Evolutionary conservation across 2,113 vertebrate species (phyloP), one percentile per base, ranked within the genome.

Genomic region (Motacilla alba): DNA sequence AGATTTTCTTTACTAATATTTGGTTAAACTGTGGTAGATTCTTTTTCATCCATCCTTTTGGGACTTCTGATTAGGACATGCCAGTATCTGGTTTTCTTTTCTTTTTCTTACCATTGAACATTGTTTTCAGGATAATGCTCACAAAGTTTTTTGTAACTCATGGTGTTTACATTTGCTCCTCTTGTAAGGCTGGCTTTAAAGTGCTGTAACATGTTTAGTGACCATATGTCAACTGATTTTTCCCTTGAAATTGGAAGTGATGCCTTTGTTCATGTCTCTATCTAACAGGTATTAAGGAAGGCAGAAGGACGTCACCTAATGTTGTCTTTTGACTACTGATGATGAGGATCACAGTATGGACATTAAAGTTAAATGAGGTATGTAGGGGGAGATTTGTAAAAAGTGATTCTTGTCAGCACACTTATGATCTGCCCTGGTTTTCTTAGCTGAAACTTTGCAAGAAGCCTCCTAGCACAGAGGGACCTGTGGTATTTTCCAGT

Each of bases 41-140:
- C 2, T 12, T 81, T 87, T 82, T 58, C 31, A 62, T 18, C 7
- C 3, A 27, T 27, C 12, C 4, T 78, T 90, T 81, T 69, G 37
- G 43, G 14, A 44, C 3, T 74, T 64, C 31, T 67, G 11, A 37
- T 66, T 58, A 47, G 7, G 14, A 47, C 14, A 47, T 49, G 24
- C 4, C 15, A 44, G 3, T 43, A 39, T 7, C 3, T 53, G 2
- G 28, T 31, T n/a, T 6, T 56, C 5, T 14, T 1, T 63, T 0
- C 33, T 60, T 5, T 27, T 22, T 62, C 80, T 79, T 24, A 10
- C 19, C 50, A 37, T n/a, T 9, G 77, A 87, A 43, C 2, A 41
- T 64, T 50, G 2, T 23, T 84, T 74, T 74, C 31, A 56, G 3
- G 19, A 50, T 9, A 35, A 49, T n/a, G 4, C 12, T 73, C 30